These are phyloP conservation scores for Kryptopterus vitreolus DNA, from an alignment of 2,797 vertebrate genomes.

Conservation along the genomic window DNA sequence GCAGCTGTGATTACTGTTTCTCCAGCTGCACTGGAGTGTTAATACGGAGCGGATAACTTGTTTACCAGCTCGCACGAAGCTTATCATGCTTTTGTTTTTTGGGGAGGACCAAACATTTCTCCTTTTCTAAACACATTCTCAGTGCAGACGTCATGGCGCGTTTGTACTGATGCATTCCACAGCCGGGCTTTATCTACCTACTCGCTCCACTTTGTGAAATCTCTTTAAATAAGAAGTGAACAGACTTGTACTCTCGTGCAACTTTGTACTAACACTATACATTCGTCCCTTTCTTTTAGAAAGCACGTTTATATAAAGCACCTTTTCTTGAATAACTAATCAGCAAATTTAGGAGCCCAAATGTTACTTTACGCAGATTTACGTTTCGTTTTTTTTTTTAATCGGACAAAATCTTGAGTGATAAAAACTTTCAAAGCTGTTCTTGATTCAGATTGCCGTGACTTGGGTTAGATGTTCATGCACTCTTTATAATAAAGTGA, in stretches of 20 bases:
- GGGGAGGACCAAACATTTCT: not conserved
- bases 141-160: slow-evolving; percentile 25
- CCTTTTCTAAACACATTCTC: slow-evolving; percentile 47
- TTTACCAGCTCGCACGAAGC: slow-evolving; percentile 37
- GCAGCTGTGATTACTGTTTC: slow-evolving; percentile 32
- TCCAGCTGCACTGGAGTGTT: slow-evolving; percentile 34
- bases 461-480: not conserved
- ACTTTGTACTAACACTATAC: not conserved
- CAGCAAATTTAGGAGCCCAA: too few relatives aligned
- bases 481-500: not conserved
- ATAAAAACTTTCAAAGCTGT: not conserved
- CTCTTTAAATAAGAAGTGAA: slow-evolving; percentile 1
- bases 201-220: not conserved
- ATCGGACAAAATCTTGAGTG: too few relatives aligned
- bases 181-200: slow-evolving; percentile 41
- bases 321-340: too few relatives aligned
- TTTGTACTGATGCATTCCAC: slow-evolving; percentile 31
- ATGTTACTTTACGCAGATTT: too few relatives aligned
- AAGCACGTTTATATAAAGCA: not conserved
- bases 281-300: not conserved
- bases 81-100: slow-evolving; percentile 8
- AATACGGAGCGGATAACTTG: slow-evolving; percentile 20
- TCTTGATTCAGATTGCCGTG: not conserved
- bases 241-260: not conserved
- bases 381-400: too few relatives aligned